Evolutionary conservation across 2,797 vertebrate species (phyloP).

Genomic region (Buphagus erythrorhynchus): DNA sequence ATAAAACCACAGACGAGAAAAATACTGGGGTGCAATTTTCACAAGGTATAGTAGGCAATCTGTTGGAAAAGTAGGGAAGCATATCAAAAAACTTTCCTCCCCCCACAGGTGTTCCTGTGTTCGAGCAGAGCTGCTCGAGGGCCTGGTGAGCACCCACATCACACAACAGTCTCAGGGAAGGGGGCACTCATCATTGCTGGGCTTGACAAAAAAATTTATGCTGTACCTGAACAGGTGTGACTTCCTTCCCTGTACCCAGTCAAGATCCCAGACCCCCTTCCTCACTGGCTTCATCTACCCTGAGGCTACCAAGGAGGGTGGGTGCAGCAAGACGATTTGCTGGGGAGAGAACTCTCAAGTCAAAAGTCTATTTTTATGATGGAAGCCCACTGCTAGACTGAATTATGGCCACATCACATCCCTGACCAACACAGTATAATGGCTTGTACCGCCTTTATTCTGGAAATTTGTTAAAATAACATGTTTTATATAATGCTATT

Average conservation of each 20-base stretch:
- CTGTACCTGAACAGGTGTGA: background rate
- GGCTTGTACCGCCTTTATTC: background rate
- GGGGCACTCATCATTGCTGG: rapidly evolving
- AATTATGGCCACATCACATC: background rate
- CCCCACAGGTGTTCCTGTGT: rapidly evolving
- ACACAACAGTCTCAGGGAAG: background rate
- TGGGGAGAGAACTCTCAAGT: background rate
- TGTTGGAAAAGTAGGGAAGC: background rate
- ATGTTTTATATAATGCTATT: slow-evolving; percentile 6
- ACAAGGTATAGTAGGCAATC: background rate
- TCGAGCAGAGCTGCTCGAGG: rapidly evolving
- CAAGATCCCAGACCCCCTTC: background rate
- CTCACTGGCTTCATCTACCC: background rate
- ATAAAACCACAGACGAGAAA: background rate
- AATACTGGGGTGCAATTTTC: background rate
- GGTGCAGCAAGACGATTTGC: background rate
- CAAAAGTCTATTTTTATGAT: background rate
- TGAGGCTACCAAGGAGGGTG: background rate
- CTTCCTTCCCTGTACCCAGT: rapidly evolving
- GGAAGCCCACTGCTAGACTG: background rate
- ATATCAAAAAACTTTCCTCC: background rate
- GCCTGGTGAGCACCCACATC: background rate
- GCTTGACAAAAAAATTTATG: background rate
- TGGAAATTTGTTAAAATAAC: background rate
- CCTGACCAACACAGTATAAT: background rate